Base-by-base conservation (phyloP, 2,888 invertebrate species). In the Nomada ruficornis region DNA sequence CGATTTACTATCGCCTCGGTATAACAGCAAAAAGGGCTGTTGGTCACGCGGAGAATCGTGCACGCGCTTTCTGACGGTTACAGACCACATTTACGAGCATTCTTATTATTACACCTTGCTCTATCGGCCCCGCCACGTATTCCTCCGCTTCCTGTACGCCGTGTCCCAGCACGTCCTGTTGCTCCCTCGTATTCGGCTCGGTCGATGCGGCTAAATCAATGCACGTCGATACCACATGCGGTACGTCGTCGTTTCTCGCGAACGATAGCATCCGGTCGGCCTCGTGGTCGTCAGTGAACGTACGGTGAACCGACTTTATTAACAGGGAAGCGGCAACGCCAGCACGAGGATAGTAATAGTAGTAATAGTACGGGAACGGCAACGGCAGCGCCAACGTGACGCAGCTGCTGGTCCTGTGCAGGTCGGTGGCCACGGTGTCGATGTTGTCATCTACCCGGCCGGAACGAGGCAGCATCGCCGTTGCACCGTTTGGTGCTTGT, bases 11-110 rank as follows among this genome's bases (percentile, higher is more conserved):
- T 77, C 82, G 84, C 85, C 77, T 75, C 77, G 84, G 80, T 77
- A 77, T 81, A 76, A 70, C 77, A 82, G 52, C 79, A 64, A 81
- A 64, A 81, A 82, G 65, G 80, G 88, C 88, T 77, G 76, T 89
- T 89, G 89, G 89, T 89, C 89, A 89, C 89, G 89, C 89, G 86
- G 83, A 86, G 82, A 72, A 81, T 79, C 73, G 83, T 69, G 63
- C 77, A 54, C 63, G 84, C 69, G 67, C 82, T 78, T 82, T 70
- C 83, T 54, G 76, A 55, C 71, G 70, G 52, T 77, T 76, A 75
- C 77, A 50, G n/a, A 79, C 71, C 64, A 47, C 76, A 75, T 82
- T 70, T 68, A 63, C 71, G 65, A 26, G 42, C 70, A 59, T 77
- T 57, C 67, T 63, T 62, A 69, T 77, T 78, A 23, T 70, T 67